Conservation (phyloP, 2,797 vertebrate genomes). For the Hirundo rustica region DNA sequence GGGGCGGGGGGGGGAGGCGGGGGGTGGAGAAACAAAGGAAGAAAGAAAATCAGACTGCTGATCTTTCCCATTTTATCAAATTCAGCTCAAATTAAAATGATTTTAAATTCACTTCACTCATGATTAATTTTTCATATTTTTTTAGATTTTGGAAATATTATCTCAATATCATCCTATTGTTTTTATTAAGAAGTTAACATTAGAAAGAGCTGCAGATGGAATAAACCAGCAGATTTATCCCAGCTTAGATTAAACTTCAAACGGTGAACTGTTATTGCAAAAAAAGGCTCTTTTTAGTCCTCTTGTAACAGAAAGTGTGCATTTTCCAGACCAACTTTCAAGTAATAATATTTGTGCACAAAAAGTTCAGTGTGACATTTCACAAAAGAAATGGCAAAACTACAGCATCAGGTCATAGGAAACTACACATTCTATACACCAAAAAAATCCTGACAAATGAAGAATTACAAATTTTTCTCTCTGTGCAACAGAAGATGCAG, state of each 20-base stretch:
- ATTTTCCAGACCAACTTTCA: background rate
- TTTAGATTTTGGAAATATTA: background rate
- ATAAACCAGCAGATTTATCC: background rate
- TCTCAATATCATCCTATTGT: background rate
- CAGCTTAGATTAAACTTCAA: background rate
- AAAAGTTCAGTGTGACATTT: background rate
- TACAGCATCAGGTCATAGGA: background rate
- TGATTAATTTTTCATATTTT: background rate
- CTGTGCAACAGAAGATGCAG: background rate
- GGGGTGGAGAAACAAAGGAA: background rate
- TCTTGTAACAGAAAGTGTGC: background rate
- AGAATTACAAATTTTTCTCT: background rate
- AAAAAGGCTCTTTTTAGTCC: background rate
- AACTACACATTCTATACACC: background rate
- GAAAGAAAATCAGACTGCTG: background rate
- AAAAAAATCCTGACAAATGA: background rate
- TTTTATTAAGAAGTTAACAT: background rate
- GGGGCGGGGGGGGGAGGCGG: no score
- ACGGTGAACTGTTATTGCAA: background rate
- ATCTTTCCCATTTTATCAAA: background rate
- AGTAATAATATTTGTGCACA: background rate
- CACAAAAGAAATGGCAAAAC: background rate
- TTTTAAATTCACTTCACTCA: background rate
- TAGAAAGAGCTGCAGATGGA: background rate
- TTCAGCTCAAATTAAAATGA: background rate